Evolutionary conservation across 2,888 invertebrate species (phyloP).

Genomic region (Ectobius pallidus): DNA sequence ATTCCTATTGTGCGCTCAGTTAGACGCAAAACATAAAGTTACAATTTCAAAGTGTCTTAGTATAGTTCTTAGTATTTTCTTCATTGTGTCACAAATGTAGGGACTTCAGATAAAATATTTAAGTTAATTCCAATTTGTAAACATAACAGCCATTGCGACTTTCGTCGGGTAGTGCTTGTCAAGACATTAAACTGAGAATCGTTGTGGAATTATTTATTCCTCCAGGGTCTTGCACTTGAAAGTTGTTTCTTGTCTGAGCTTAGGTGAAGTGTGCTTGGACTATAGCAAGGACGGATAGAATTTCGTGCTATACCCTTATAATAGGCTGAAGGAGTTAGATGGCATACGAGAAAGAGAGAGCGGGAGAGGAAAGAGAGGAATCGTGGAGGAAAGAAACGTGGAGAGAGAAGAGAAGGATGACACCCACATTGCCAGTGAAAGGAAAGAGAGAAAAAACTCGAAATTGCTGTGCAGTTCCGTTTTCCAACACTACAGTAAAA

Average conservation of each 20-base stretch:
- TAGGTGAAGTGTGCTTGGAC: constrained; percentile 18
- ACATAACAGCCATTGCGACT: neutral
- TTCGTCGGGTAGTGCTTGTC: neutral
- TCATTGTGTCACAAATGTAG: no score
- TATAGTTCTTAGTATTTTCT: no score
- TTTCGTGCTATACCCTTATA: constrained; percentile 9
- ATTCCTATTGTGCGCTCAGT: no score
- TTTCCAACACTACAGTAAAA: constrained; percentile 14
- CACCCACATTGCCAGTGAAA: neutral
- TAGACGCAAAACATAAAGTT: no score
- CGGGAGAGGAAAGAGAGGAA: no score
- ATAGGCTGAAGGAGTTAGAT: neutral
- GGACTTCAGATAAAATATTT: neutral
- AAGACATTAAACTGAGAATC: neutral
- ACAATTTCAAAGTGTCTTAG: no score
- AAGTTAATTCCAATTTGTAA: neutral
- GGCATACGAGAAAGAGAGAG: no score
- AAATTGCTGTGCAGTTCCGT: constrained; percentile 16
- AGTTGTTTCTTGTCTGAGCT: neutral
- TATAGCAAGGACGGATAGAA: constrained; percentile 1
- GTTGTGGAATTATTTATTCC: constrained; percentile 1
- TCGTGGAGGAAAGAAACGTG: neutral
- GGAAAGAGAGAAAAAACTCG: neutral
- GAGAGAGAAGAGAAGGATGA: neutral
- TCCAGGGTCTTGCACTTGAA: neutral